These are phyloP conservation scores for Halesus radiatus DNA, from an alignment of 1,140 invertebrate genomes.

Conservation along the genomic window DNA sequence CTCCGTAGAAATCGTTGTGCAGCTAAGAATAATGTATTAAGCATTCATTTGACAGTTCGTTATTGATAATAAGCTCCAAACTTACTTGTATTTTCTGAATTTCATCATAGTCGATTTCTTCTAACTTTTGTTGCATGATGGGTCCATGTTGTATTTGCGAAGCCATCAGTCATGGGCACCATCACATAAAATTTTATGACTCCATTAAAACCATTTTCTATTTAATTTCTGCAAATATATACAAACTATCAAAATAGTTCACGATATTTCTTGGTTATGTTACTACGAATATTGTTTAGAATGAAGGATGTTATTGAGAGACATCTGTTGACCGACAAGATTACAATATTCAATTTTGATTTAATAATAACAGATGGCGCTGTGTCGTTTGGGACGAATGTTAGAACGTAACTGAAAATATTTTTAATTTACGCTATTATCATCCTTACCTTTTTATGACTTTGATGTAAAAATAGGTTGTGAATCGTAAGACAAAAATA, in stretches of 20 bases:
- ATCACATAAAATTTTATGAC: constrained; percentile 50
- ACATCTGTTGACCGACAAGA: constrained; percentile 42
- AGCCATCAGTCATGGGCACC: constrained; percentile 54
- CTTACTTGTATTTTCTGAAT: constrained; percentile 69
- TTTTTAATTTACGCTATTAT: too few relatives aligned
- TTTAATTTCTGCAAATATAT: constrained; percentile 39
- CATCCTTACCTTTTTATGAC: too few relatives aligned
- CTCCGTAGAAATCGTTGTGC: not conserved
- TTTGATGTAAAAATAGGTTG: too few relatives aligned
- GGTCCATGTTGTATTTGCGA: constrained; percentile 51
- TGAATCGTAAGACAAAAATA: too few relatives aligned
- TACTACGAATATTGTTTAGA: constrained; percentile 52
- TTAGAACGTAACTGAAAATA: too few relatives aligned
- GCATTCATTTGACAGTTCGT: not conserved
- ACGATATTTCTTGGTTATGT: constrained; percentile 49
- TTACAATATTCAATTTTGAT: not conserved
- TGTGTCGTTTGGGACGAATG: not conserved
- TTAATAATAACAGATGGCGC: constrained; percentile 22
- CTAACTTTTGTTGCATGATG: constrained; percentile 59
- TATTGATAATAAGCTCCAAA: constrained; percentile 32
- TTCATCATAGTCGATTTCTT: constrained; percentile 70
- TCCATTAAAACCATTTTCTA: constrained; percentile 33
- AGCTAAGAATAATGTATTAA: not conserved
- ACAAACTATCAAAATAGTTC: constrained; percentile 40
- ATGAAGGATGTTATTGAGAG: constrained; percentile 25